Evolutionary conservation across 2,888 invertebrate species (phyloP), one percentile per base, ranked within the genome.

Genomic region (Argynnis bischoffii): DNA sequence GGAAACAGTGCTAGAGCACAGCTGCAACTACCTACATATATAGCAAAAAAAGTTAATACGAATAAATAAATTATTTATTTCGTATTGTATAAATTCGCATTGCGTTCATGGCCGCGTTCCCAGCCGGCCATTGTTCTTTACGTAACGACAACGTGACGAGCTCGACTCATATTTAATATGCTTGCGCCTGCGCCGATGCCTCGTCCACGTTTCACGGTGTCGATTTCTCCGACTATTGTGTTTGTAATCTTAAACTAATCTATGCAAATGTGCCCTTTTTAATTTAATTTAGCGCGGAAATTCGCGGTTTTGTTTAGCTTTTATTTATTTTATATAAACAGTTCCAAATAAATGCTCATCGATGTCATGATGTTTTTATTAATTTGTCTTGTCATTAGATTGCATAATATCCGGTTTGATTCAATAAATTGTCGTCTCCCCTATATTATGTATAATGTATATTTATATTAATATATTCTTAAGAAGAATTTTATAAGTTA

Each of bases 81-180:
- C 15, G 16, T 63, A 63, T 51, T 60, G 59, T 41, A 60, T 68
- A 64, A 79, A 87, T 86, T 86, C 86, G 80, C 81, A 78, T 76
- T 83, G 84, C 88, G 87, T 88, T 85, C 87, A 86, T 81, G 87
- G 87, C 83, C 88, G 87, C 87, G 86, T 86, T 88, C 87, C 79
- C 88, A 85, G 82, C 80, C 87, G 85, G 84, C 85, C 86, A 90
- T 90, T 90, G 89, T 90, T 89, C 87, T 88, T 88, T 88, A 87
- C 87, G 86, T 89, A 89, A 89, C 82, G 82, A 77, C 77, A 77
- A 81, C 83, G 84, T 84, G 85, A 82, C 83, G 79, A 71, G 74
- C 70, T 55, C 75, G 78, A 72, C 72, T 77, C 75, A 83, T 69
- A 69, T 70, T 72, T 83, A 83, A 84, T 85, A 84, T 83, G 82